Evolutionary conservation across 2,113 vertebrate species (phyloP).

Genomic region (Tragulus kanchil): DNA sequence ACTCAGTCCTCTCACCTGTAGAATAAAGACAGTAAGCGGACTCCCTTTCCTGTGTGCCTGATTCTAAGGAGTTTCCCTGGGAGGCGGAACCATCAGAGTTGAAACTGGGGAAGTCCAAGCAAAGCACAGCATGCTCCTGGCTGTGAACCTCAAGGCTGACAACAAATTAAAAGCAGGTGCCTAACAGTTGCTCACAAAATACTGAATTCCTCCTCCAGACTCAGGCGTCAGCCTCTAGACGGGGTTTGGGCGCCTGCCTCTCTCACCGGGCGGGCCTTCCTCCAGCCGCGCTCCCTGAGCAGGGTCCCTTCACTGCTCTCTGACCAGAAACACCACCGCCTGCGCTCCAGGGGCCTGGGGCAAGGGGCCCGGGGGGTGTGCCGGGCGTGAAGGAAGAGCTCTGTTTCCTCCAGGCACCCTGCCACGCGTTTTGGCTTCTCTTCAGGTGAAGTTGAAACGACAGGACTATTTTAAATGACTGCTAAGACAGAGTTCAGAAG

Average conservation of each 20-base stretch:
- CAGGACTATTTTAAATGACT: not conserved
- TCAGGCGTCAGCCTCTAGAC: fast-evolving
- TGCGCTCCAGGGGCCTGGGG: too few species aligned
- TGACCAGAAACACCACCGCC: not conserved
- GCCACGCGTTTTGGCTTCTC: not conserved
- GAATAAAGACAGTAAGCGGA: not conserved
- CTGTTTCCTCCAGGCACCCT: fast-evolving
- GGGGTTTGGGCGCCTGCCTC: too few species aligned
- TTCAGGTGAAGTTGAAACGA: not conserved
- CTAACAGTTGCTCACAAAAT: not conserved
- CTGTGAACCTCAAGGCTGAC: not conserved
- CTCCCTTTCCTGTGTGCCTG: not conserved
- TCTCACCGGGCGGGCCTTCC: fast-evolving
- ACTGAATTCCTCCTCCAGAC: not conserved
- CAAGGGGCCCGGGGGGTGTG: fast-evolving
- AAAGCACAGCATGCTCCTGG: not conserved
- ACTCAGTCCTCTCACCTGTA: not conserved
- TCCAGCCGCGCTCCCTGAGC: fast-evolving
- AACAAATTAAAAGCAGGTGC: not conserved
- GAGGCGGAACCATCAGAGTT: not conserved
- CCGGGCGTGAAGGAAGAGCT: not conserved
- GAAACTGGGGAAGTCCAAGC: not conserved
- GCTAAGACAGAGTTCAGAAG: not conserved
- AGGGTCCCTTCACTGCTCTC: fast-evolving
- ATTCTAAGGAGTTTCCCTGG: not conserved